Evolutionary conservation across 2,888 invertebrate species (phyloP).

Genomic region (Chloromyia formosa): DNA sequence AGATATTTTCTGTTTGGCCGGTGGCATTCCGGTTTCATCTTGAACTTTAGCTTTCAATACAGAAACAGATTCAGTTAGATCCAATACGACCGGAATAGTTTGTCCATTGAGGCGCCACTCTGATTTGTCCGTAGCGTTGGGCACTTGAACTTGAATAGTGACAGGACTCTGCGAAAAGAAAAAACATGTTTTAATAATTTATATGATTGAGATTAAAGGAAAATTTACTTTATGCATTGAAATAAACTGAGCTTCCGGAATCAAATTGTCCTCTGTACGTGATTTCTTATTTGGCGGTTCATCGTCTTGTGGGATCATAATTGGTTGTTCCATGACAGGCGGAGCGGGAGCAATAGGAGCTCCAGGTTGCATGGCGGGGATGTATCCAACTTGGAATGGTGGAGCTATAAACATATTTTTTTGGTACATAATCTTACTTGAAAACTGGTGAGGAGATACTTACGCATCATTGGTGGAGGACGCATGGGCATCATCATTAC

Average conservation of each 20-base stretch:
- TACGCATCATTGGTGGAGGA: slow-evolving; percentile 64
- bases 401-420: slow-evolving; percentile 62
- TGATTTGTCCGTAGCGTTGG: slow-evolving; percentile 84
- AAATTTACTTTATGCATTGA: slow-evolving; percentile 70
- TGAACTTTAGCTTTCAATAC: slow-evolving; percentile 88
- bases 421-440: background rate
- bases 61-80: slow-evolving; percentile 80
- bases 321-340: slow-evolving; percentile 67
- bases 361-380: slow-evolving; percentile 59
- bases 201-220: slow-evolving; percentile 16
- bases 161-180: slow-evolving; percentile 72
- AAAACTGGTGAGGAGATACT: slow-evolving; percentile 41
- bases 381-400: slow-evolving; percentile 65
- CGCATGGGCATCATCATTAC: slow-evolving; percentile 64
- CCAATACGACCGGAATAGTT: slow-evolving; percentile 78
- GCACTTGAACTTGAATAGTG: slow-evolving; percentile 82
- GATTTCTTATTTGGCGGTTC: slow-evolving; percentile 88
- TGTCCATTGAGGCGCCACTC: slow-evolving; percentile 98
- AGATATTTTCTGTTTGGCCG: slow-evolving; percentile 96
- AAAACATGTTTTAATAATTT: too few species aligned
- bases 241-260: slow-evolving; percentile 87
- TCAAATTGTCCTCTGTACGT: slow-evolving; percentile 90
- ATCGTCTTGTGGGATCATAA: slow-evolving; percentile 72
- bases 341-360: slow-evolving; percentile 62
- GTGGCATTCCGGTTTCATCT: slow-evolving; percentile 89